These are phyloP conservation scores for Procambarus clarkii DNA, from an alignment of 1,140 invertebrate genomes.

Conservation along the genomic window DNA sequence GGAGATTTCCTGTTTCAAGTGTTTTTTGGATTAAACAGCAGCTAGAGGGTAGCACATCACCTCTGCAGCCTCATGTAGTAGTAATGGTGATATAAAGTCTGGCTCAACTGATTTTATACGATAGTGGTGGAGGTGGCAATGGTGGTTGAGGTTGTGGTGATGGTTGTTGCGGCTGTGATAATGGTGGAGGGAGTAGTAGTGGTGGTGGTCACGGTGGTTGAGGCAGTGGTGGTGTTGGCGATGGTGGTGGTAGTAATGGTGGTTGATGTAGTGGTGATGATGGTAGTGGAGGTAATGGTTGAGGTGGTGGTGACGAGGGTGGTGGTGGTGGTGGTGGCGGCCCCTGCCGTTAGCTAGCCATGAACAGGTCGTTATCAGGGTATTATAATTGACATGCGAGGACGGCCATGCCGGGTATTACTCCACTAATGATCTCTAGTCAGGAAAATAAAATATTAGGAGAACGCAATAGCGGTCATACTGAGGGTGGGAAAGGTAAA, in stretches of 20 bases:
- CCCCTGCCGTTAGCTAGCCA: background rate
- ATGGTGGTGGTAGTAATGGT: background rate
- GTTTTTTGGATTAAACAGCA: too few relatives aligned
- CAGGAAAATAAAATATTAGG: conserved; percentile 41
- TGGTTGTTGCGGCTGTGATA: background rate
- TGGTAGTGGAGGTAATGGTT: background rate
- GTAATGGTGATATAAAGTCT: background rate
- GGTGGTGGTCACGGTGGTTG: background rate
- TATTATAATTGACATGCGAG: conserved; percentile 45
- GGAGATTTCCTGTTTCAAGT: too few relatives aligned
- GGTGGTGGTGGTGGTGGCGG: background rate
- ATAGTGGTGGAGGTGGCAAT: background rate
- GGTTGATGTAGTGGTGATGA: background rate
- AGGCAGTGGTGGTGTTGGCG: background rate
- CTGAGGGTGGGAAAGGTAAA: too few relatives aligned
- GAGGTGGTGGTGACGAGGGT: background rate
- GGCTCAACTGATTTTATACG: too few relatives aligned
- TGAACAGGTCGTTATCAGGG: conserved; percentile 39
- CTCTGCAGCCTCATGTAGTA: too few relatives aligned
- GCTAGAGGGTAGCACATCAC: too few relatives aligned
- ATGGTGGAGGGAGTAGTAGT: background rate
- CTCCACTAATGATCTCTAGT: conserved; percentile 34
- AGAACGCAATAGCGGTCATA: conserved; percentile 21
- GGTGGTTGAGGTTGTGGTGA: background rate
- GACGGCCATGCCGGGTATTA: conserved; percentile 25